Evolutionary conservation across 1,140 invertebrate genomes (phyloP).

Genomic region (Sycobia sp.): DNA sequence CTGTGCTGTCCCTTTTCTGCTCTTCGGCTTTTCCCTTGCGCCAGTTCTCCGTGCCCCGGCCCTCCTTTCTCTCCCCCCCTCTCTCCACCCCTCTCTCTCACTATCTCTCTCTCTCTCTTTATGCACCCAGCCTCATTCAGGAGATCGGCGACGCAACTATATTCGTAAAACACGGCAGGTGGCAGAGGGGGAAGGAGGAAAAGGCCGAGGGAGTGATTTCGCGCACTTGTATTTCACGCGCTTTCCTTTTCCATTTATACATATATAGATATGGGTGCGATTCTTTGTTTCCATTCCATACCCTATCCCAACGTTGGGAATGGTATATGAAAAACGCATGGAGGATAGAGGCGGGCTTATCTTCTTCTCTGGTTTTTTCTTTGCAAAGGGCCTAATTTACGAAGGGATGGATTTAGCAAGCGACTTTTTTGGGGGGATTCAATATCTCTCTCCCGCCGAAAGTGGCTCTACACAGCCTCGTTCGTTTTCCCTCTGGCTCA

Average conservation of each 20-base stretch:
- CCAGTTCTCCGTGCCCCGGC: too few relatives aligned
- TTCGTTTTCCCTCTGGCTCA: slow-evolving; percentile 11
- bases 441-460: slow-evolving; percentile 8
- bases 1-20: not conserved
- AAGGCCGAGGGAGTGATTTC: not conserved
- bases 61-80: not conserved
- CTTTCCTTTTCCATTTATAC: too few relatives aligned
- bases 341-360: not conserved
- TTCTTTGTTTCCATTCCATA: too few relatives aligned
- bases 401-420: not conserved
- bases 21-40: not conserved
- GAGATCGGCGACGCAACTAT: too few relatives aligned
- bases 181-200: too few relatives aligned
- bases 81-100: not conserved
- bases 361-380: not conserved
- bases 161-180: too few relatives aligned
- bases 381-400: slow-evolving; percentile 3
- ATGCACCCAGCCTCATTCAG: too few relatives aligned
- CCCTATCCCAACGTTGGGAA: too few relatives aligned
- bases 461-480: not conserved
- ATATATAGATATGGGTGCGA: too few relatives aligned
- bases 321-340: slow-evolving; percentile 2
- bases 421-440: not conserved
- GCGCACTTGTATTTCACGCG: slow-evolving; percentile 10
- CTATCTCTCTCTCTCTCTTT: not conserved